Base-by-base conservation (phyloP, 2,113 vertebrate species). In the Corythoichthys haematopterus region DNA sequence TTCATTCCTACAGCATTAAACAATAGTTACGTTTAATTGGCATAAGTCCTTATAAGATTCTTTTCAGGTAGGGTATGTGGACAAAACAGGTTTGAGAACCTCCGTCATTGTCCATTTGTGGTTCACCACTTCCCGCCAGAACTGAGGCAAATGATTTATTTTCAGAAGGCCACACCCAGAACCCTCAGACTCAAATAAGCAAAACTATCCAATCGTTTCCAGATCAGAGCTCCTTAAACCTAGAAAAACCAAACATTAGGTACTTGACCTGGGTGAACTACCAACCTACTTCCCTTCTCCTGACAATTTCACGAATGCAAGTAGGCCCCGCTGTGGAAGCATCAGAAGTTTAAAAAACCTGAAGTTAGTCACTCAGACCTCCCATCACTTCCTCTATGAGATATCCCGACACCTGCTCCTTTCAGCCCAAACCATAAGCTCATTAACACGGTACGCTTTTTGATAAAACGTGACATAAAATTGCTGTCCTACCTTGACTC, bases 161-260 rank as follows among this genome's bases (percentile, higher is more conserved):
- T 85, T 78, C 79, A 58, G 80, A 65, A 87, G 75, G 84, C 91
- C 91, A 87, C 91, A 90, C 91, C 91, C 90, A 85, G 85, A 76
- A 33, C 35, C 33, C 74, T 85, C 64, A 40, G 72, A 74, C 80
- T 76, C n/a, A 63, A 46, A 70, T 48, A 66, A 77, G 8, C 16
- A 37, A 70, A 35, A 70, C 60, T 58, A 37, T 10, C 33, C 71
- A 37, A 82, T 70, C 2, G 47, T 60, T 60, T 43, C 47, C n/a
- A 20, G 58, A 28, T 13, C 9, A 3, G n/a, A 52, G 66, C 55
- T 65, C 43, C 28, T 20, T 2, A 20, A 62, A 62, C 40, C 10
- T 20, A n/a, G 7, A 37, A 33, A 58, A 65, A 64, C 37, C 9
- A 15, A 7, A 38, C 33, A 35, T 1, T 1, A 0, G 33, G n/a